phyloP scores from a whole-genome alignment of 2,797 vertebrate genomes.

The Gallirallus australis region DNA sequence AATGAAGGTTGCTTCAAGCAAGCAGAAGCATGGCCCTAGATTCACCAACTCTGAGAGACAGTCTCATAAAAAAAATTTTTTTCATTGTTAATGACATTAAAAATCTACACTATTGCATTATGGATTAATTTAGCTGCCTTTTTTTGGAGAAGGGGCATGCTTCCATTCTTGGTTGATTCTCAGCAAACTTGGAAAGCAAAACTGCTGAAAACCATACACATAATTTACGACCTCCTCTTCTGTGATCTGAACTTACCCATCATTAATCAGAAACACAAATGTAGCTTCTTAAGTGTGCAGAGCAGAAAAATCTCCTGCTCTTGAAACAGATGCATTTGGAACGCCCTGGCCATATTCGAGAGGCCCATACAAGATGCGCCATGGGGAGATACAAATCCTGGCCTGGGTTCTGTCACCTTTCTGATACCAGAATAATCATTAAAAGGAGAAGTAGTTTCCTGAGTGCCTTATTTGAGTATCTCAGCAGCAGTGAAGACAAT shows the following conservation, averaged over 20 bases:
- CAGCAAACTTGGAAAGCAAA: not conserved
- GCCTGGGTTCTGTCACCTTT: not conserved
- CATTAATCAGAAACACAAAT: not conserved
- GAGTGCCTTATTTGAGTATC: not conserved
- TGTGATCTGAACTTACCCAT: not conserved
- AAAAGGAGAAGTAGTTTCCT: not conserved
- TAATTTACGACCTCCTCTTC: not conserved
- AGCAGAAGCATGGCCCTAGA: not conserved
- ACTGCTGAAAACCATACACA: not conserved
- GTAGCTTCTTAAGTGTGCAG: not conserved
- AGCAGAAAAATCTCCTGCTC: not conserved
- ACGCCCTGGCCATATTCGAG: rapidly evolving
- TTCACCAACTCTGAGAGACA: not conserved
- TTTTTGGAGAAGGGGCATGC: not conserved
- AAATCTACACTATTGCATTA: not conserved
- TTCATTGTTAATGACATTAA: not conserved
- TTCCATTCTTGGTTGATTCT: not conserved
- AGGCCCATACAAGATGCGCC: not conserved
- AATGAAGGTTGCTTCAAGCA: not conserved
- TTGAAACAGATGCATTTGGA: not conserved
- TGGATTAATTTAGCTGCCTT: not conserved
- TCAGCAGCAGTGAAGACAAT: not conserved
- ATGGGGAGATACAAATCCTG: not conserved
- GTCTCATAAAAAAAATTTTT: not conserved
- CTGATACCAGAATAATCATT: not conserved